Evolutionary conservation across 1,140 invertebrate species (phyloP).

Genomic region (Hydropsyche tenuis): DNA sequence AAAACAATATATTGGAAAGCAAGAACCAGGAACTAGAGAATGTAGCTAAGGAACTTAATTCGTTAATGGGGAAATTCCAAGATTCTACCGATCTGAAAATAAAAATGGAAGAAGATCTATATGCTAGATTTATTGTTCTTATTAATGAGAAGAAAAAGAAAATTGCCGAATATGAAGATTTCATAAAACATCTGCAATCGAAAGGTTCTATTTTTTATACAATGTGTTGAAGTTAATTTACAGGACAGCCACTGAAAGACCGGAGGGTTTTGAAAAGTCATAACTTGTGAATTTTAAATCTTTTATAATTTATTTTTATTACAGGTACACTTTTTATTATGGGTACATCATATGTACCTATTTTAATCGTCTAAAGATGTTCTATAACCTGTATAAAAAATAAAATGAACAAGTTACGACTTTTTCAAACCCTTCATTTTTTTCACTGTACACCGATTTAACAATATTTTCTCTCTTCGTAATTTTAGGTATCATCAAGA

Average conservation of each 20-base stretch:
- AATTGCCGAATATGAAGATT: slow-evolving; percentile 33
- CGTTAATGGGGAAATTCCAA: slow-evolving; percentile 23
- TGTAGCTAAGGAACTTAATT: slow-evolving; percentile 15
- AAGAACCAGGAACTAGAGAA: slow-evolving; percentile 36
- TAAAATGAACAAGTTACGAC: too few relatives aligned
- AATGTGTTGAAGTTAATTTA: too few relatives aligned
- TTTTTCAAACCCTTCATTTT: too few relatives aligned
- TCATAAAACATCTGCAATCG: slow-evolving; percentile 26
- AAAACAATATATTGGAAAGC: slow-evolving; percentile 30
- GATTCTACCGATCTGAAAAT: slow-evolving; percentile 32
- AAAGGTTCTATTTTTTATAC: neutral
- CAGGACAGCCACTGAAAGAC: too few relatives aligned
- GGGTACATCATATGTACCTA: too few relatives aligned
- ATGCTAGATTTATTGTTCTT: slow-evolving; percentile 38
- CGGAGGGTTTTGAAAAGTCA: too few relatives aligned
- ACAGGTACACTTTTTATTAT: too few relatives aligned
- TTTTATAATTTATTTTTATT: too few relatives aligned
- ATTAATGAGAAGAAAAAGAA: slow-evolving; percentile 43
- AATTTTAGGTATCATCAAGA: neutral
- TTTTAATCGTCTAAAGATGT: too few relatives aligned
- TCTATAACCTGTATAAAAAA: too few relatives aligned
- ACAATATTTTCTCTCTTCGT: neutral
- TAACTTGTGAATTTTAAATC: too few relatives aligned
- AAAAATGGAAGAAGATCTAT: slow-evolving; percentile 45
- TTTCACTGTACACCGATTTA: too few relatives aligned